Evolutionary conservation across 2,797 vertebrate genomes (phyloP).

Genomic region (Cetoscarus ocellatus): DNA sequence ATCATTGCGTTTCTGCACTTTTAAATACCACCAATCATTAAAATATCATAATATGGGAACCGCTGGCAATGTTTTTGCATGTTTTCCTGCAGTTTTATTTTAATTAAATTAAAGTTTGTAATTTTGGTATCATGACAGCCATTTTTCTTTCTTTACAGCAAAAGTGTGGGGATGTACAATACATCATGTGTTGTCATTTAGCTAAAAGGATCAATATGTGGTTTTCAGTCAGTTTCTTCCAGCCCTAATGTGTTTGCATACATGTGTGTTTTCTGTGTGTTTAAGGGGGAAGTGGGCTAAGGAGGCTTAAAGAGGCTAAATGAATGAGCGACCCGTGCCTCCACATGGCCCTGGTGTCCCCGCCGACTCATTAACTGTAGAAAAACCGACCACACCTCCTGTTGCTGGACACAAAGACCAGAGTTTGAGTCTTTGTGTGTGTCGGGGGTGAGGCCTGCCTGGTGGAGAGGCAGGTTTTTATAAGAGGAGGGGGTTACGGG

Average conservation of each 20-base stretch:
- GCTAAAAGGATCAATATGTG: too few species aligned
- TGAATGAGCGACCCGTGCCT: constrained; percentile 64
- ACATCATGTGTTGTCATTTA: too few species aligned
- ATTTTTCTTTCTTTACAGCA: too few species aligned
- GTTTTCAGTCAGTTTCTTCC: too few species aligned
- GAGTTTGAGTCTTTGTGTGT: constrained; percentile 34
- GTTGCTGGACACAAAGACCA: constrained; percentile 74
- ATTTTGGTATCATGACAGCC: too few species aligned
- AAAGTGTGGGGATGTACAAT: too few species aligned
- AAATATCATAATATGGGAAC: too few species aligned
- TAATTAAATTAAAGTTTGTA: too few species aligned
- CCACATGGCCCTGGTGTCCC: constrained; percentile 50
- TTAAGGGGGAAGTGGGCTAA: background rate
- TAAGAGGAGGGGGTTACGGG: constrained; percentile 4
- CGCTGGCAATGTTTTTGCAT: too few species aligned
- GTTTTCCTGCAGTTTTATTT: too few species aligned
- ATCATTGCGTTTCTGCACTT: too few species aligned
- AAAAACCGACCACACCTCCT: constrained; percentile 76
- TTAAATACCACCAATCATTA: too few species aligned
- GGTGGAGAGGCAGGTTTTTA: constrained; percentile 18
- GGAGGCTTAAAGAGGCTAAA: constrained; percentile 42
- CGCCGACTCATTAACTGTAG: constrained; percentile 77
- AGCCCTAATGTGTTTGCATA: constrained; percentile 8
- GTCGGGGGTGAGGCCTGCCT: constrained; percentile 5
- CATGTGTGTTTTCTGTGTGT: constrained; percentile 9